Evolutionary conservation across 2,113 vertebrate species (phyloP).

Genomic region (Catharus fuscescens): DNA sequence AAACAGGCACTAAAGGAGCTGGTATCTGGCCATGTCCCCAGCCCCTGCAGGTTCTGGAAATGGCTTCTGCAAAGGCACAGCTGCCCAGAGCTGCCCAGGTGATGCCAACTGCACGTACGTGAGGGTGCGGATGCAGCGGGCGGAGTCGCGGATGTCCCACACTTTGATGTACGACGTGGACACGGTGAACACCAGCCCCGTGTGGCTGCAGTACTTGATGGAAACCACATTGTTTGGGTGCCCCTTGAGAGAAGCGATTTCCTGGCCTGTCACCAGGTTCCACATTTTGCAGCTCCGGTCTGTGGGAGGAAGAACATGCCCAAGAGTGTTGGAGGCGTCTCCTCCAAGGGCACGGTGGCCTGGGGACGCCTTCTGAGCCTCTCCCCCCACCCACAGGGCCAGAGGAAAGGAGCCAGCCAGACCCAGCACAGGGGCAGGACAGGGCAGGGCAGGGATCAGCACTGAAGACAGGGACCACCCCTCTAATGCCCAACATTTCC

Average conservation of each 20-base stretch:
- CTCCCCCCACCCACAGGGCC: not conserved
- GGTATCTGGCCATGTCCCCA: too few species aligned
- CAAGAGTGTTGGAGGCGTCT: not conserved
- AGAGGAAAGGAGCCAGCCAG: not conserved
- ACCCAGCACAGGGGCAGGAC: not conserved
- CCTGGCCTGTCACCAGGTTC: conserved; percentile 95
- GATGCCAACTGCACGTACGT: conserved; percentile 84
- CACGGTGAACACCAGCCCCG: conserved; percentile 90
- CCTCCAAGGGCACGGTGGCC: not conserved
- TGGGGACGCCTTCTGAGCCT: not conserved
- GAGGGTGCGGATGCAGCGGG: conserved; percentile 92
- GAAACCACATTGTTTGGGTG: conserved; percentile 97
- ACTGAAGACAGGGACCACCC: not conserved
- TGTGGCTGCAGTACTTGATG: conserved; percentile 89
- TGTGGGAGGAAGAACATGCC: not conserved
- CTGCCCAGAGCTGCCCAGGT: fast-evolving
- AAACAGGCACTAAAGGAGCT: not conserved
- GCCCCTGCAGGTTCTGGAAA: not conserved
- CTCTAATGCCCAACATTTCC: not conserved
- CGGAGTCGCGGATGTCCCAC: conserved; percentile 95
- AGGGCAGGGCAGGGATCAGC: not conserved
- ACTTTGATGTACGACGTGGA: conserved; percentile 95
- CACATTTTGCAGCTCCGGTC: conserved; percentile 98
- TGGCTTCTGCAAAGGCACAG: not conserved
- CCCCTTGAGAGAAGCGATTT: conserved; percentile 92